phyloP scores from a whole-genome alignment of 2,888 invertebrate genomes.

The Diarsia mendica region DNA sequence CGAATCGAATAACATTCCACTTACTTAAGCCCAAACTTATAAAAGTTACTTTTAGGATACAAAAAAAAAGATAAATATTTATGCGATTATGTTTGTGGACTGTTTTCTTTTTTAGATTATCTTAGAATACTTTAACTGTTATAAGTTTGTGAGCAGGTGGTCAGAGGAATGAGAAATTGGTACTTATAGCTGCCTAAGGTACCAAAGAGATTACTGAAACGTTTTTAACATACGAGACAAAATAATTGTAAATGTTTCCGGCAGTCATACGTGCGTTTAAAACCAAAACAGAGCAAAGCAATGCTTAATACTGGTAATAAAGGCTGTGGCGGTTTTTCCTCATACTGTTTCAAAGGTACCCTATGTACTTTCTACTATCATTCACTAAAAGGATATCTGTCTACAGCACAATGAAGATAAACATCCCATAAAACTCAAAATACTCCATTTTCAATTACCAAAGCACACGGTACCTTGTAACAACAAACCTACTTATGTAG shows the following conservation, averaged over 20 bases:
- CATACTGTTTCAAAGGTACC: background rate
- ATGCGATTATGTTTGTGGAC: conserved; percentile 24
- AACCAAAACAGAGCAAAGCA: background rate
- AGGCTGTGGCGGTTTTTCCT: background rate
- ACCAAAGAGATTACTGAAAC: too few species aligned
- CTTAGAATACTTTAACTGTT: conserved; percentile 7
- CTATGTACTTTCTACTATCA: background rate
- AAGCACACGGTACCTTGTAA: conserved; percentile 6
- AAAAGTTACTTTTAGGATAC: conserved; percentile 32
- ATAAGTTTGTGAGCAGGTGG: conserved; percentile 11
- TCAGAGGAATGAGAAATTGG: background rate
- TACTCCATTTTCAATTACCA: conserved; percentile 32
- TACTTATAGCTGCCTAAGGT: background rate
- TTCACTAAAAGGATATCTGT: background rate
- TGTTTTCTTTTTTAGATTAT: background rate
- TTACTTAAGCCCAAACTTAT: conserved; percentile 55
- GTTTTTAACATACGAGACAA: too few species aligned
- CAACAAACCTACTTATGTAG: conserved; percentile 1
- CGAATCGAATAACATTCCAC: conserved; percentile 66
- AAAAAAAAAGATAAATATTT: conserved; percentile 47
- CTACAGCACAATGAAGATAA: background rate
- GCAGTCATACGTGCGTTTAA: background rate
- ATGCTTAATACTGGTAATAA: background rate
- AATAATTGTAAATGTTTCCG: background rate
- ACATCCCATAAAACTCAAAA: background rate